Percentiles rank a stretch among this genome's conserved stretches.
These are phyloP conservation scores for Malurus splendens DNA, from an alignment of 2,797 vertebrate genomes.

Conservation along the genomic window DNA sequence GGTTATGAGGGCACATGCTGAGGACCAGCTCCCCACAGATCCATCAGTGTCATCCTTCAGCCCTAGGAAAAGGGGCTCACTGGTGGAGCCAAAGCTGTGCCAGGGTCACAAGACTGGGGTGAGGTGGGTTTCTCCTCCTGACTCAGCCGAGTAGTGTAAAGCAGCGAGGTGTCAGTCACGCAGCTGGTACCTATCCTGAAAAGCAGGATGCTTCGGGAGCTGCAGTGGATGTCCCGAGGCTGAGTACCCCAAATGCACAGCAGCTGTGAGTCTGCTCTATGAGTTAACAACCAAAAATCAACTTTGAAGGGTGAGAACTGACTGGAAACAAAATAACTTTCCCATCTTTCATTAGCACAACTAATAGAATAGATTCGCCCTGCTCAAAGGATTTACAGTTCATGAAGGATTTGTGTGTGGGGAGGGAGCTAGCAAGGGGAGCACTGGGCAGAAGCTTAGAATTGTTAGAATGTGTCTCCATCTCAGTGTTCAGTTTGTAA, in stretches of 20 bases:
- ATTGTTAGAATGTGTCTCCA: slow-evolving; percentile 58
- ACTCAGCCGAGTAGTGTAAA: rapidly evolving
- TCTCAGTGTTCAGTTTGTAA: slow-evolving; percentile 53
- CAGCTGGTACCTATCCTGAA: background rate
- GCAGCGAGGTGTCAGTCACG: rapidly evolving
- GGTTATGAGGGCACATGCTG: background rate
- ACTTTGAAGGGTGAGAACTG: background rate
- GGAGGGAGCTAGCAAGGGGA: background rate
- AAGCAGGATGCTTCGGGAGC: background rate
- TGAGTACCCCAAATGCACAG: rapidly evolving
- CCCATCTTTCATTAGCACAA: background rate
- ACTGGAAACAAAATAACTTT: background rate
- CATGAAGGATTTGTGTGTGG: background rate
- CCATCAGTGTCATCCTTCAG: background rate
- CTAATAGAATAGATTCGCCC: background rate
- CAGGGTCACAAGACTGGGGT: background rate
- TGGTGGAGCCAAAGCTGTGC: background rate
- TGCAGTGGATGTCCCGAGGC: background rate
- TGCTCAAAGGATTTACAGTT: slow-evolving; percentile 9
- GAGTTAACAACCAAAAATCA: background rate
- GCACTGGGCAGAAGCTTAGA: slow-evolving; percentile 26
- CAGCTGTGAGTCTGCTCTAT: background rate
- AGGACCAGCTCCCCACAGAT: background rate
- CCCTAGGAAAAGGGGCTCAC: rapidly evolving
- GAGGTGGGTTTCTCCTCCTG: background rate